Base-by-base conservation (phyloP, 2,797 vertebrate genomes). In the Danio jaintianensis region DNA sequence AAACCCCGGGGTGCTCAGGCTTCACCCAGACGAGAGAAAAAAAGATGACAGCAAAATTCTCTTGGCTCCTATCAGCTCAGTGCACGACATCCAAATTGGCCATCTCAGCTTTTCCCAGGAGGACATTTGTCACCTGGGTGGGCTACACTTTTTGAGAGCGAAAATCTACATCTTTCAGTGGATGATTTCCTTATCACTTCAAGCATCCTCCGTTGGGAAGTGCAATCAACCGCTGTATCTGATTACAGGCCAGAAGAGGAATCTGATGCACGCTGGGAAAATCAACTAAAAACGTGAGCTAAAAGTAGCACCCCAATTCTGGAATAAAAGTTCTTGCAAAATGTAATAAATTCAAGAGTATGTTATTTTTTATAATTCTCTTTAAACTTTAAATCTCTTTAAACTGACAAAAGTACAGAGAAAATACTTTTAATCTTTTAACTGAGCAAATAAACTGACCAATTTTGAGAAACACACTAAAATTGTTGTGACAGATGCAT, bases 41-140 rank as follows among this genome's bases (percentile, higher is more conserved):
- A 64, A 77, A 59, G 58, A 73, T 62, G 74, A 66, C 59, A 71
- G 18, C 66, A 40, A 36, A 76, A 78, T 75, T 22, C 38, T 18
- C 78, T 66, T 18, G 9, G 63, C 58, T 83, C 48, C 42, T 52
- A 62, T 79, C 62, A 68, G 75, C 64, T 53, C 47, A 18, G 20
- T 29, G 36, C 52, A 43, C 74, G 82, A 81, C 79, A 82, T 75
- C 61, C 69, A 86, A 82, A 79, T 63, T 78, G 82, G 71, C 75
- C 79, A 74, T 67, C 69, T 69, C 13, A 66, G 63, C 66, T 62
- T 53, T 66, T 82, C 47, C 55, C 77, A 72, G 68, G 52, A 48
- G 56, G 55, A 53, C 70, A 77, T 83, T 75, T 67, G 45, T 70
- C 81, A 75, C 43, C 53, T 81, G 40, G 48, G 71, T 71, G 43